Conservation (phyloP, 2,888 invertebrate species). For the Pachliopta kotzebuea region DNA sequence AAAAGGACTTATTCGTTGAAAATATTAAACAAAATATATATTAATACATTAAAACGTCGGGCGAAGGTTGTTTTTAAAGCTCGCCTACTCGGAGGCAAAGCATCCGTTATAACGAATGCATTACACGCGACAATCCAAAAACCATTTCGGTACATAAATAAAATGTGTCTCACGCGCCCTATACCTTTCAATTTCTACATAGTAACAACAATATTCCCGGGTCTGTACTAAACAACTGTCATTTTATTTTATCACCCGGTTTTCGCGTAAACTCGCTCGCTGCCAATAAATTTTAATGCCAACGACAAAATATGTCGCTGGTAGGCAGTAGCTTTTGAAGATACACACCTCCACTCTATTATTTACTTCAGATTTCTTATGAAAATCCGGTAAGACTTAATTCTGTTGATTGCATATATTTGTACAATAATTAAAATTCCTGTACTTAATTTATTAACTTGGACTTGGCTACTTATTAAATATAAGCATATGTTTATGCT, state of each 20-base stretch:
- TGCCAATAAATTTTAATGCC: constrained; percentile 78
- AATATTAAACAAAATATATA: not conserved
- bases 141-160: constrained; percentile 74
- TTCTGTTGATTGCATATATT: too few species aligned
- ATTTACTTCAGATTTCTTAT: not conserved
- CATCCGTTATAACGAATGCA: constrained; percentile 32
- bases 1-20: too few species aligned
- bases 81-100: not conserved
- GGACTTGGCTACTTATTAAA: too few species aligned
- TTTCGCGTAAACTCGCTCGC: constrained; percentile 70
- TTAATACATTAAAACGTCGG: not conserved
- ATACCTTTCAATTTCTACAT: constrained; percentile 78
- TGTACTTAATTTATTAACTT: too few species aligned
- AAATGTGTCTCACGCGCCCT: constrained; percentile 71
- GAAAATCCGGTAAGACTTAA: too few species aligned
- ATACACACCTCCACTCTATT: not conserved
- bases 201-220: constrained; percentile 65
- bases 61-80: not conserved
- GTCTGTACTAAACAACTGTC: constrained; percentile 79
- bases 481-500: too few species aligned
- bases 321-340: constrained; percentile 20
- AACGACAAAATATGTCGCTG: constrained; percentile 56
- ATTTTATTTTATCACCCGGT: constrained; percentile 79
- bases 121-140: constrained; percentile 70
- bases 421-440: too few species aligned